These are phyloP conservation scores for Odocoileus hemionus DNA, from an alignment of 2,113 vertebrate species.

Conservation along the genomic window DNA sequence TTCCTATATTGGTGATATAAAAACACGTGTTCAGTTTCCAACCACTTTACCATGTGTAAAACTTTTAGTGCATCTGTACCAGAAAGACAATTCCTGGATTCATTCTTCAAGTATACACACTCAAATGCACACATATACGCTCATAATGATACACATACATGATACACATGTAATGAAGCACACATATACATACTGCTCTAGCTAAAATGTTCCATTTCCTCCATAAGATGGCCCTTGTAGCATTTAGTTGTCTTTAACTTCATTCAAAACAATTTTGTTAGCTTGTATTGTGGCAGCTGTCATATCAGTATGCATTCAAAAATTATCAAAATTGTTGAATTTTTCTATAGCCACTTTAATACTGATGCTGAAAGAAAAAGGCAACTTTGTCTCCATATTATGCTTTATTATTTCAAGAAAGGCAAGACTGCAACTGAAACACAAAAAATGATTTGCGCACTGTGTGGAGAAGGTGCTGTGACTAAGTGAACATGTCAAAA, in stretches of 20 bases:
- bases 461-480: not conserved
- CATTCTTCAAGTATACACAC: not conserved
- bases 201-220: not conserved
- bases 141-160: not conserved
- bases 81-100: not conserved
- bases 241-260: not conserved
- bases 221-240: not conserved
- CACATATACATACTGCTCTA: not conserved
- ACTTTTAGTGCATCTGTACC: not conserved
- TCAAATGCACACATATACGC: not conserved
- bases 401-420: not conserved
- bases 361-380: not conserved
- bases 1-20: not conserved
- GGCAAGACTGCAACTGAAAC: not conserved
- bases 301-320: not conserved
- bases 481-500: not conserved
- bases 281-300: not conserved
- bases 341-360: not conserved
- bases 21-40: not conserved
- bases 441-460: not conserved
- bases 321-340: not conserved
- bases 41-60: not conserved
- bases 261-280: not conserved
- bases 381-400: not conserved
- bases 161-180: not conserved